Evolutionary conservation across 1,140 invertebrate genomes (phyloP).

Genomic region (Phthorimaea operculella): DNA sequence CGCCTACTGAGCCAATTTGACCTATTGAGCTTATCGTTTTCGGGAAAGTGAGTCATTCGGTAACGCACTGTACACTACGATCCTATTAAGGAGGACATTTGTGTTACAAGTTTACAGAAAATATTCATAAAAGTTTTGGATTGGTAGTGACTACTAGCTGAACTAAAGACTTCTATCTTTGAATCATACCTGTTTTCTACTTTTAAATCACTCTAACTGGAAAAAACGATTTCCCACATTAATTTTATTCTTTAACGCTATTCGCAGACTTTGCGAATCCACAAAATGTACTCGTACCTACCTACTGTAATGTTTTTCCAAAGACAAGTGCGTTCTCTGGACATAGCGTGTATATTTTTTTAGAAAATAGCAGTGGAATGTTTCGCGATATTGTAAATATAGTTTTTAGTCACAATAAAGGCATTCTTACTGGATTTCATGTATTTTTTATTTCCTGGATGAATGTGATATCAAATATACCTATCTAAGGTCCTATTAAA

Average conservation of each 20-base stretch:
- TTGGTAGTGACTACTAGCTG: not conserved
- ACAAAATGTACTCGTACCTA: not conserved
- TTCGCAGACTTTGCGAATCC: not conserved
- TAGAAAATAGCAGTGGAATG: not conserved
- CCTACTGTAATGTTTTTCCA: not conserved
- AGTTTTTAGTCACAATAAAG: not conserved
- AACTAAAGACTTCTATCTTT: too few relatives aligned
- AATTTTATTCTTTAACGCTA: not conserved
- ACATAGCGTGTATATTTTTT: not conserved
- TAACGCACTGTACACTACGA: too few relatives aligned
- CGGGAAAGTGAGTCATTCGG: too few relatives aligned
- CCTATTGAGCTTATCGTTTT: too few relatives aligned
- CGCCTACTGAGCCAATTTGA: too few relatives aligned
- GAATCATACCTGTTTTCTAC: too few relatives aligned
- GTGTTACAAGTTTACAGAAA: not conserved
- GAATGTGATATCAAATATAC: too few relatives aligned
- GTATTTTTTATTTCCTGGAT: not conserved
- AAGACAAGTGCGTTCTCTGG: not conserved
- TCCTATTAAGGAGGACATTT: too few relatives aligned
- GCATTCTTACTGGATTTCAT: conserved; percentile 1
- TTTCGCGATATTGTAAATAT: not conserved
- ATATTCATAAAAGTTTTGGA: not conserved
- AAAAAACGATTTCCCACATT: too few relatives aligned
- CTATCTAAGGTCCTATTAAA: too few relatives aligned
- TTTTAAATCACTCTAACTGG: too few relatives aligned